phyloP scores from a whole-genome alignment of 35 echinoderm and acorn worm species.

The Nesometra sesokonis region DNA sequence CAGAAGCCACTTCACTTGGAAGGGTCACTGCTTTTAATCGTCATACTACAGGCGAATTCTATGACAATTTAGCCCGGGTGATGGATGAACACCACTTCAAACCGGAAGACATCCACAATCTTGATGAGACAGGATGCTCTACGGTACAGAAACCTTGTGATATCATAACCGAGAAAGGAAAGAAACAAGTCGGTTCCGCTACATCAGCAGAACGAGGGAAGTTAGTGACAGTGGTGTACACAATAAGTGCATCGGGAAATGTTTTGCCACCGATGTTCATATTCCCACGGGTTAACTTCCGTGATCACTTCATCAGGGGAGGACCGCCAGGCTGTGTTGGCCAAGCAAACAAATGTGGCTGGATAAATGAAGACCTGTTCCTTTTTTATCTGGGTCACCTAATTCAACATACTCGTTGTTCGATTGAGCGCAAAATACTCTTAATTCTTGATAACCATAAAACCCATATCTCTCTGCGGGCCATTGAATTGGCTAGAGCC shows the following conservation, averaged over 20 bases:
- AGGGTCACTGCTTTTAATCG: slow-evolving; percentile 39
- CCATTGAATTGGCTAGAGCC: background rate
- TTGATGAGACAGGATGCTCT: slow-evolving; percentile 55
- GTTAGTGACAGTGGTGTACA: slow-evolving; percentile 51
- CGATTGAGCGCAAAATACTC: slow-evolving; percentile 26
- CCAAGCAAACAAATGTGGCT: slow-evolving; percentile 10
- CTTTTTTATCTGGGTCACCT: slow-evolving; percentile 34
- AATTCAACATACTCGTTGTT: slow-evolving; percentile 23
- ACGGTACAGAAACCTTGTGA: slow-evolving; percentile 35
- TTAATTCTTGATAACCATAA: slow-evolving; percentile 52
- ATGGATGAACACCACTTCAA: slow-evolving; percentile 30
- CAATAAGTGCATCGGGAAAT: slow-evolving; percentile 21
- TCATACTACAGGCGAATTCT: slow-evolving; percentile 9
- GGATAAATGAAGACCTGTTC: slow-evolving; percentile 47
- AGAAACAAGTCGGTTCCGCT: slow-evolving; percentile 45
- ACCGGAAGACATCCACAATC: slow-evolving; percentile 32
- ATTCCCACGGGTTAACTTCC: slow-evolving; percentile 46
- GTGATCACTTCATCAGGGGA: slow-evolving; percentile 27
- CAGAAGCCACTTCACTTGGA: slow-evolving; percentile 40
- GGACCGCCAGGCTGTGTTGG: slow-evolving; percentile 29
- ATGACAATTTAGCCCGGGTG: slow-evolving; percentile 32
- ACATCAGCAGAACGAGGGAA: slow-evolving; percentile 57
- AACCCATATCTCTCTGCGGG: slow-evolving; percentile 8
- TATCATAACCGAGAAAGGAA: slow-evolving; percentile 14
- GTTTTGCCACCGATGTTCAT: slow-evolving; percentile 34